Percentiles rank a stretch among this genome's conserved stretches.
Evolutionary conservation across 2,113 vertebrate species (phyloP).

Genomic region (Herpailurus yagouaroundi): DNA sequence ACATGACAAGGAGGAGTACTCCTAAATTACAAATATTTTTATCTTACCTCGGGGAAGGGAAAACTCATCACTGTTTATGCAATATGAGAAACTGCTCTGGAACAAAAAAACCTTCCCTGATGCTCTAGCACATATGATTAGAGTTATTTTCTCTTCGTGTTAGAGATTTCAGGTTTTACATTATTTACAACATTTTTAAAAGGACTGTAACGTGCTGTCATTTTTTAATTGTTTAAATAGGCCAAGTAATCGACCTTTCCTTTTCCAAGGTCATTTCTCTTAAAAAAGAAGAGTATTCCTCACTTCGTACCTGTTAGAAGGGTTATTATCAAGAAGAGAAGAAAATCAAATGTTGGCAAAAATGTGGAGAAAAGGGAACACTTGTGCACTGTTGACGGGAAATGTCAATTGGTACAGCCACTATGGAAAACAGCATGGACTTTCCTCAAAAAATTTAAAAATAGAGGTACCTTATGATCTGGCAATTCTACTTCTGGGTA

Average conservation of each 20-base stretch:
- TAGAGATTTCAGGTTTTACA: neutral
- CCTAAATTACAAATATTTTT: conserved; percentile 45
- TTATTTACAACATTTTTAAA: conserved; percentile 33
- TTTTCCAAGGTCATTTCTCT: neutral
- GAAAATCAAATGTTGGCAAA: neutral
- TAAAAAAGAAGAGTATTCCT: neutral
- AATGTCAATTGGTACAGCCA: neutral
- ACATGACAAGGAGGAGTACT: neutral
- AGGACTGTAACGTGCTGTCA: neutral
- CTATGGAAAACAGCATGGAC: neutral
- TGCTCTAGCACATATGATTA: neutral
- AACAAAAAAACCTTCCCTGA: neutral
- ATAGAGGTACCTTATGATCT: neutral
- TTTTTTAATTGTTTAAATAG: conserved; percentile 10
- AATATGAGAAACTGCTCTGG: neutral
- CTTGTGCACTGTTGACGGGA: neutral
- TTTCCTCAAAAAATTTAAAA: neutral
- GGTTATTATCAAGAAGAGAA: neutral
- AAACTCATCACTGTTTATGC: conserved; percentile 35
- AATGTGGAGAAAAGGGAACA: neutral
- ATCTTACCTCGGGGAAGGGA: conserved; percentile 45
- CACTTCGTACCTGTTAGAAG: neutral
- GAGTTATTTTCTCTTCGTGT: neutral
- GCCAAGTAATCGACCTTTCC: neutral
- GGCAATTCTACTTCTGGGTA: neutral